A percentile compares a stretch with the other conserved stretches of the same genome.
phyloP scores from a whole-genome alignment of 2,888 invertebrate species.

The Pachydiplax longipennis region DNA sequence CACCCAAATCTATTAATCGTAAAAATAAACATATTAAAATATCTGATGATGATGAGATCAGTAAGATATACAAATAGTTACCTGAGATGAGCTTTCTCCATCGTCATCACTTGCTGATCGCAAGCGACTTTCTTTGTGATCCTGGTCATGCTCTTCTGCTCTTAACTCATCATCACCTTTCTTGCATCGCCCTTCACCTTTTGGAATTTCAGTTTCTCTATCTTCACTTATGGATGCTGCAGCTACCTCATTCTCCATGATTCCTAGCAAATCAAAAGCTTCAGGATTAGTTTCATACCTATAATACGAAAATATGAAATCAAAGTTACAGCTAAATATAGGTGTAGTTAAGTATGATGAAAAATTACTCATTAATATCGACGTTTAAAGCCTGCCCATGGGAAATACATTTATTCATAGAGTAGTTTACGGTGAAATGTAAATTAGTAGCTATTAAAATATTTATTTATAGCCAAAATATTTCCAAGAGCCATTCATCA shows the following conservation, averaged over 20 bases:
- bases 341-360: too few species aligned
- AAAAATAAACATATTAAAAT: neutral
- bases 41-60: neutral
- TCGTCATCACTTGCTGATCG: neutral
- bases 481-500: neutral
- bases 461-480: too few species aligned
- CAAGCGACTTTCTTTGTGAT: neutral
- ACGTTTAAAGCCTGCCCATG: too few species aligned
- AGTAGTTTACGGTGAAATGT: too few species aligned
- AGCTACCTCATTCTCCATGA: slow-evolving; percentile 26
- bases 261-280: neutral
- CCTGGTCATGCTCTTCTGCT: neutral
- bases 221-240: slow-evolving; percentile 14
- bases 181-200: neutral
- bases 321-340: too few species aligned
- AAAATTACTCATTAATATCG: too few species aligned
- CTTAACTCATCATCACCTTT: slow-evolving; percentile 1
- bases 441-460: too few species aligned
- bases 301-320: neutral
- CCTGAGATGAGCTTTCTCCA: neutral
- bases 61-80: neutral
- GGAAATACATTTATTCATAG: too few species aligned
- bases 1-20: neutral
- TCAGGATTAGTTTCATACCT: neutral
- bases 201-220: neutral